Evolutionary conservation across 2,888 invertebrate species (phyloP).

Genomic region (Trichacis sp.): DNA sequence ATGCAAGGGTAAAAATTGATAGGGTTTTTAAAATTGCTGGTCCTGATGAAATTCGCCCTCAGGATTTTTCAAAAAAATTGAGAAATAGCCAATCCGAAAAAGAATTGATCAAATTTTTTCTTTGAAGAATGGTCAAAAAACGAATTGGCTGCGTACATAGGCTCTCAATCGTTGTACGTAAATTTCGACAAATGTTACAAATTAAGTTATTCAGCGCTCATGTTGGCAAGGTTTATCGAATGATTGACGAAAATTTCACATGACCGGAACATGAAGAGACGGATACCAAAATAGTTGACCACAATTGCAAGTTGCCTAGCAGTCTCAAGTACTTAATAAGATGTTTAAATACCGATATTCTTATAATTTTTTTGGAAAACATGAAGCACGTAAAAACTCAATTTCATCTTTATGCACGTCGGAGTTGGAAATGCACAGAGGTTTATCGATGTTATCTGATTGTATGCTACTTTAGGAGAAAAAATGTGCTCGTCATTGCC

Average conservation of each 20-base stretch:
- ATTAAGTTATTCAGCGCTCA: constrained; percentile 2
- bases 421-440: constrained; percentile 33
- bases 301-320: background rate
- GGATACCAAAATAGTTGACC: background rate
- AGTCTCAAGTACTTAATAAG: no score
- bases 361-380: constrained; percentile 10
- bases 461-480: constrained; percentile 26
- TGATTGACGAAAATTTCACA: background rate
- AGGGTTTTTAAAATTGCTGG: background rate
- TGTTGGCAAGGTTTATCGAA: background rate
- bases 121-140: constrained; percentile 30
- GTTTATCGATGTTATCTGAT: constrained; percentile 27
- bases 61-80: constrained; percentile 24
- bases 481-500: constrained; percentile 20
- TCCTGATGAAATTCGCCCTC: constrained; percentile 8
- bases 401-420: constrained; percentile 22
- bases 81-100: constrained; percentile 43
- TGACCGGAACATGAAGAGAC: no score
- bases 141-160: constrained; percentile 27
- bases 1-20: background rate
- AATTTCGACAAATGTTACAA: constrained; percentile 32
- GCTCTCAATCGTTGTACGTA: constrained; percentile 40
- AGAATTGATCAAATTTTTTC: constrained; percentile 8
- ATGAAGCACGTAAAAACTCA: constrained; percentile 1
- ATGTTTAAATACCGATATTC: background rate